Base-by-base conservation (phyloP, 2,888 invertebrate species). In the Macrosiphum euphorbiae region DNA sequence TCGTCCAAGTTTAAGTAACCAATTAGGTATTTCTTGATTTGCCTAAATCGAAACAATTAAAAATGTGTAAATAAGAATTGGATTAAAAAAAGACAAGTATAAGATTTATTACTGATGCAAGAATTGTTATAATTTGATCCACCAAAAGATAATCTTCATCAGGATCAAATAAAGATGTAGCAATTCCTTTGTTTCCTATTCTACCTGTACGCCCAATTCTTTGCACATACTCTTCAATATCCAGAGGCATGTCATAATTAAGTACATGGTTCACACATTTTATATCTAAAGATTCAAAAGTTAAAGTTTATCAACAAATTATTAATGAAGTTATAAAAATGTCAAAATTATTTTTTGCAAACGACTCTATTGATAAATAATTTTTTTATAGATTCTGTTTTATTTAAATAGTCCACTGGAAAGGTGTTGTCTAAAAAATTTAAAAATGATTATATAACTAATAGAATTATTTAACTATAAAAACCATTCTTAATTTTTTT, bases 201-300 rank as follows among this genome's bases (percentile, higher is more conserved):
- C 99, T 97, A 0, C 99, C 99, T 11, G 99, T 99, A 95, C 99
- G 97, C 0, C 99, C 99, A 95, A 99, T 98, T 94, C 99, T 96
- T 96, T 99, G 99, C 1, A 99, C 99, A 95, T 99, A 99, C 95
- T 99, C 99, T 95, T 99, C 99, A 95, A 99, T 98, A 94, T 97
- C 97, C 94, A 97, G 97, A 0, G 99, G 99, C 95, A 99, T 96
- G 95, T 99, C 99, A 95, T 97, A 99, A 96, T 99, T 99, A 35
- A 99, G 97, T 0, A 99, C 99, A 95, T 98, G 98, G 8, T 97
- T 97, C 0, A 99, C 98, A 94, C 98, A 97, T 95, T 97, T 97
- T 58, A 99, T 99, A 95, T 99, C 98, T 97, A 95, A 50, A 95
- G 95, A 89, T 94, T 92, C 78, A 94, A 58, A 44, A 28, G 0